Conservation (phyloP, 2,797 vertebrate genomes). For the Xenops minutus region DNA sequence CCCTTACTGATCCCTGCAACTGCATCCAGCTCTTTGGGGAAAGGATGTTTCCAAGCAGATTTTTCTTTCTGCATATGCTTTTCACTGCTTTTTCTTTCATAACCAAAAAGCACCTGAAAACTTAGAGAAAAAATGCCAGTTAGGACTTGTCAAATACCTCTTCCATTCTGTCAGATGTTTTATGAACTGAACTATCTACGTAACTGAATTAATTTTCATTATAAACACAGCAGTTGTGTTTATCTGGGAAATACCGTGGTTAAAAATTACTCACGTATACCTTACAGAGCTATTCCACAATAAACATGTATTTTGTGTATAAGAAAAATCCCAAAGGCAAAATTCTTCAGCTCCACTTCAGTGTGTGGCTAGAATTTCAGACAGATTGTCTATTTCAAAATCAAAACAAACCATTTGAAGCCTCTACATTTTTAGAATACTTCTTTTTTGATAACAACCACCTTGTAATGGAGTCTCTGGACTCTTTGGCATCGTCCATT, state of each 20-base stretch:
- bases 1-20: background rate
- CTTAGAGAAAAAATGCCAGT: background rate
- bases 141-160: conserved; percentile 59
- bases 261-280: conserved; percentile 54
- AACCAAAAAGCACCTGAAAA: background rate
- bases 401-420: background rate
- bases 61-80: background rate
- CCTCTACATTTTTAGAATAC: background rate
- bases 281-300: conserved; percentile 29
- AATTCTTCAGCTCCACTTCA: background rate
- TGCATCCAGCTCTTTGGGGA: background rate
- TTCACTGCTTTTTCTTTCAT: background rate
- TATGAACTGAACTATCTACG: conserved; percentile 6
- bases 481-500: background rate
- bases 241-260: conserved; percentile 56
- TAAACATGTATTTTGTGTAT: conserved; percentile 9
- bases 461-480: background rate
- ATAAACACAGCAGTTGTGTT: conserved; percentile 53
- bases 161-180: conserved; percentile 49
- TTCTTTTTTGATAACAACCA: background rate
- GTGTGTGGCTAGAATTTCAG: conserved; percentile 9
- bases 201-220: conserved; percentile 57
- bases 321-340: conserved; percentile 5
- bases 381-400: conserved; percentile 9
- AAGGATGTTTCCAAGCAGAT: background rate